phyloP scores from a whole-genome alignment of 2,797 vertebrate species.

The Pipistrellus pygmaeus region DNA sequence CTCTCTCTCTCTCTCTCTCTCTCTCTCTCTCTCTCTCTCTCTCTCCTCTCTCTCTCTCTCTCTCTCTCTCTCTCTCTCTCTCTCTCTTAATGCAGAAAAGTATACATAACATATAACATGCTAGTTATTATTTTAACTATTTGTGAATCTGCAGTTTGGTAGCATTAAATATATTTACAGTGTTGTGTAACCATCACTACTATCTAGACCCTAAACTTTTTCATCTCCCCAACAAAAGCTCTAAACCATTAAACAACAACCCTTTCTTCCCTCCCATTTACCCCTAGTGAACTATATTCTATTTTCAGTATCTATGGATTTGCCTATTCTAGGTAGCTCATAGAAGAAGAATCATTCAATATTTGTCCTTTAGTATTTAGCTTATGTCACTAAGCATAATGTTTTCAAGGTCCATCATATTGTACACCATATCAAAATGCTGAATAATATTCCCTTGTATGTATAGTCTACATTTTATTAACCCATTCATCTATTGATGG shows the following conservation, averaged over 20 bases:
- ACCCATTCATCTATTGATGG: background rate
- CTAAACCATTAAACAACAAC: background rate
- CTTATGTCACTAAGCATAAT: constrained; percentile 26
- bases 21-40: background rate
- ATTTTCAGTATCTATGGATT: constrained; percentile 16
- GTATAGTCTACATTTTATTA: background rate
- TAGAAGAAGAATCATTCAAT: background rate
- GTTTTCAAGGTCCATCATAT: background rate
- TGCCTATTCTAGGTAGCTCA: background rate
- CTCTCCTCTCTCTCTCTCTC: background rate
- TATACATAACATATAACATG: background rate
- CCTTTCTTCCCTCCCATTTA: background rate
- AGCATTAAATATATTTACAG: constrained; percentile 5
- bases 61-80: background rate
- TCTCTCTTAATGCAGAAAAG: background rate
- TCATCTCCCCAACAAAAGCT: background rate
- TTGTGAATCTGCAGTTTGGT: background rate
- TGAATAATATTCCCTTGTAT: background rate
- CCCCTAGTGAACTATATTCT: background rate
- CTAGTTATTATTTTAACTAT: constrained; percentile 14
- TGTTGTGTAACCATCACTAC: background rate
- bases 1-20: background rate
- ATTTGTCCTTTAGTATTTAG: background rate
- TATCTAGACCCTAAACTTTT: background rate
- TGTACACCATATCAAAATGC: background rate